These are phyloP conservation scores for Heliconius hortense DNA, from an alignment of 2,888 invertebrate genomes.

Conservation along the genomic window DNA sequence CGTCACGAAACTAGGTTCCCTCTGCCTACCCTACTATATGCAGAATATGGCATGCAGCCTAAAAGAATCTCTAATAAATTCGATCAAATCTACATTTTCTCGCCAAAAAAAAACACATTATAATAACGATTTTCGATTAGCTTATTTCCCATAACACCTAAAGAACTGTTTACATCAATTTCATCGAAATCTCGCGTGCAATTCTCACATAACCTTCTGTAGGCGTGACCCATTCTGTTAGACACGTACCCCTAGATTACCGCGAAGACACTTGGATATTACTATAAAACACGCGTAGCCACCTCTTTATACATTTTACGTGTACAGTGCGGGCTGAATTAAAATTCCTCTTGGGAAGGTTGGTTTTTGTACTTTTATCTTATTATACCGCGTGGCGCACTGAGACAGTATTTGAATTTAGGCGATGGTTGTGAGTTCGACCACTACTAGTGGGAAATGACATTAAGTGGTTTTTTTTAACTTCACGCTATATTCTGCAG, in stretches of 20 bases:
- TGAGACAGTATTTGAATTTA: too few relatives aligned
- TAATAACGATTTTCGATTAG: neutral
- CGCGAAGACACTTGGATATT: slow-evolving; percentile 23
- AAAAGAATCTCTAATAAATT: too few relatives aligned
- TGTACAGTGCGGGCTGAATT: neutral
- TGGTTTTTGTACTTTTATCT: neutral
- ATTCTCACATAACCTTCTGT: slow-evolving; percentile 14
- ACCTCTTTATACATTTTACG: slow-evolving; percentile 17
- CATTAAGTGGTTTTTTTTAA: too few relatives aligned
- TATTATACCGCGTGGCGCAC: too few relatives aligned
- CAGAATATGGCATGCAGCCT: too few relatives aligned
- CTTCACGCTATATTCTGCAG: too few relatives aligned
- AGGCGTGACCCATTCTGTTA: slow-evolving; percentile 28
- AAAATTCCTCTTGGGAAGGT: neutral
- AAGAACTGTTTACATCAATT: slow-evolving; percentile 16
- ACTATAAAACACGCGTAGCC: slow-evolving; percentile 33
- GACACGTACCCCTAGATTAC: slow-evolving; percentile 23
- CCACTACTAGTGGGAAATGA: too few relatives aligned
- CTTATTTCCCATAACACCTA: neutral
- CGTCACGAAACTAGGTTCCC: too few relatives aligned
- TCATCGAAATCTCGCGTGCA: slow-evolving; percentile 23
- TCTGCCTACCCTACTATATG: too few relatives aligned
- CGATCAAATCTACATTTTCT: neutral
- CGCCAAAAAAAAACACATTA: neutral
- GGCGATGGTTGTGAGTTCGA: too few relatives aligned